Evolutionary conservation across 2,797 vertebrate species (phyloP).

Genomic region (Pyrocephalus nanus): DNA sequence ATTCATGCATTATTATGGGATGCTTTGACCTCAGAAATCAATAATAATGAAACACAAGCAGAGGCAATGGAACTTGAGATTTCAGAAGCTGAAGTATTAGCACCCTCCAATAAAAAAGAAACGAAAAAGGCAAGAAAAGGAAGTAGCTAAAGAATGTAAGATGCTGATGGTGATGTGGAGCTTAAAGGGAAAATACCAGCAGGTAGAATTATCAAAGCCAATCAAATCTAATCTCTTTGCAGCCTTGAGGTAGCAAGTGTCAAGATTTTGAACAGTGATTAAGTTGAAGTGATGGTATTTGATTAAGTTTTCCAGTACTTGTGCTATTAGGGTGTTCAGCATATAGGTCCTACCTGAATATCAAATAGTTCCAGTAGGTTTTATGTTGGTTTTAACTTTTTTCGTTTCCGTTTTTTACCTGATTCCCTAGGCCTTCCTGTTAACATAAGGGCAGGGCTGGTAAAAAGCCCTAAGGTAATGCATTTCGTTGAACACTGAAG

Average conservation of each 20-base stretch:
- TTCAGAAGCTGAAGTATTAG: constrained; percentile 59
- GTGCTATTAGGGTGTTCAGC: constrained; percentile 68
- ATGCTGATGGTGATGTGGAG: constrained; percentile 71
- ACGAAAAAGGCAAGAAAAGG: constrained; percentile 4
- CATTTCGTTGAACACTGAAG: constrained; percentile 53
- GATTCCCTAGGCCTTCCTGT: constrained; percentile 95
- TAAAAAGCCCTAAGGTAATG: constrained; percentile 72
- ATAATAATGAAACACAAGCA: constrained; percentile 60
- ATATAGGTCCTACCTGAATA: constrained; percentile 90
- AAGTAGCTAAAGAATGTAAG: constrained; percentile 41
- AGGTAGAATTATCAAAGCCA: constrained; percentile 72
- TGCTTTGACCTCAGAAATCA: constrained; percentile 61
- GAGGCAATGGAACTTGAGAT: constrained; percentile 50
- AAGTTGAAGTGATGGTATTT: constrained; percentile 64
- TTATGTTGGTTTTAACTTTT: constrained; percentile 92
- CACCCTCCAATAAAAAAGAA: constrained; percentile 11
- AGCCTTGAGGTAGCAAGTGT: constrained; percentile 69
- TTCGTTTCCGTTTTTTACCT: constrained; percentile 97
- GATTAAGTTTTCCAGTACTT: constrained; percentile 73
- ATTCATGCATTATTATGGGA: constrained; percentile 51
- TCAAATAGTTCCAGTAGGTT: constrained; percentile 81
- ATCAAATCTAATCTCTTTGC: constrained; percentile 75
- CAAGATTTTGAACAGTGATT: constrained; percentile 77
- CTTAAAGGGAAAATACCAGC: constrained; percentile 68
- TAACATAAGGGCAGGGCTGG: constrained; percentile 86